phyloP scores from a whole-genome alignment of 1,140 invertebrate genomes.

The Drosophila neocordata region DNA sequence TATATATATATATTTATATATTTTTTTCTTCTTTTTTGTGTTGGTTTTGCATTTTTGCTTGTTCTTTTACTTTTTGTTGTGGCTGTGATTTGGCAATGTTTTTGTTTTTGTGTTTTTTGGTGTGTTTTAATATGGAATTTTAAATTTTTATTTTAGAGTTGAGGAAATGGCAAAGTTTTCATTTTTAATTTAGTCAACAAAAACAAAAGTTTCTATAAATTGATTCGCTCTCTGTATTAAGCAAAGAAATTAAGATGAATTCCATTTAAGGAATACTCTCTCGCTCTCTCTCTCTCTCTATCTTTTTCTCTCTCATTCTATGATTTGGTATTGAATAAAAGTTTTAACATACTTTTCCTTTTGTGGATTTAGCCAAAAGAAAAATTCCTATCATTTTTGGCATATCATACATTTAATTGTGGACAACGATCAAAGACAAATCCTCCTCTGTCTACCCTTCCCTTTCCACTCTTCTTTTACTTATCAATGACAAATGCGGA shows the following conservation, averaged over 20 bases:
- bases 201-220: not conserved
- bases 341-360: no score
- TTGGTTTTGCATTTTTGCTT: conserved; percentile 35
- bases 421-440: conserved; percentile 13
- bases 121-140: conserved; percentile 49
- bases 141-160: conserved; percentile 57
- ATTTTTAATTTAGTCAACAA: conserved; percentile 47
- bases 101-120: conserved; percentile 19
- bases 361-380: no score
- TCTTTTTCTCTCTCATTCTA: no score
- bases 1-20: not conserved
- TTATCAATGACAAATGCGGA: conserved; percentile 53
- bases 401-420: conserved; percentile 13
- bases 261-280: not conserved
- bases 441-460: not conserved
- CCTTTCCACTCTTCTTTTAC: not conserved
- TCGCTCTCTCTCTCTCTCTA: no score
- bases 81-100: conserved; percentile 45
- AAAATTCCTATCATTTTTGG: conserved; percentile 3
- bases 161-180: conserved; percentile 74
- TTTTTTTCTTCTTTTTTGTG: not conserved
- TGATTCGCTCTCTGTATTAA: not conserved
- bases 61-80: conserved; percentile 22
- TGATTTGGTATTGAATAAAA: no score
- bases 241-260: not conserved